phyloP scores from a whole-genome alignment of 2,113 vertebrate genomes.

The Xenus cinereus region DNA sequence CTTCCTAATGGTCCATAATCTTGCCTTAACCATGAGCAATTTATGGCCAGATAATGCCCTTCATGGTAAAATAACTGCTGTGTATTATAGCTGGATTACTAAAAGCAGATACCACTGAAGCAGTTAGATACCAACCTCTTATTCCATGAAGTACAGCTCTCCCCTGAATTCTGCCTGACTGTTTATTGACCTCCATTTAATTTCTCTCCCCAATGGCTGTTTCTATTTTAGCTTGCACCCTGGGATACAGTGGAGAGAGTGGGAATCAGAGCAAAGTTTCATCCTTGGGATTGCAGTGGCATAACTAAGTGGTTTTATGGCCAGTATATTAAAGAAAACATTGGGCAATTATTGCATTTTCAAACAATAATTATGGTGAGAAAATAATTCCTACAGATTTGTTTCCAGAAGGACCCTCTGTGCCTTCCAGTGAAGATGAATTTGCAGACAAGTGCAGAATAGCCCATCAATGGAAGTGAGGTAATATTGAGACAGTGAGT shows the following conservation, averaged over 20 bases:
- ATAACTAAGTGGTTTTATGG: background rate
- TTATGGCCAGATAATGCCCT: background rate
- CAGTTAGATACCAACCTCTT: background rate
- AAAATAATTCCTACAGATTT: background rate
- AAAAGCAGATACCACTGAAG: background rate
- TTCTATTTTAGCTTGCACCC: background rate
- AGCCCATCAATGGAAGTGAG: background rate
- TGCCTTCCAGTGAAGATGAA: background rate
- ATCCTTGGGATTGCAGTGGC: background rate
- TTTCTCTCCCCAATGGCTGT: background rate
- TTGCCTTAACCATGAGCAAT: background rate
- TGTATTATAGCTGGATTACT: background rate
- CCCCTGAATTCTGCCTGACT: background rate
- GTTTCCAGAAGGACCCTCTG: background rate
- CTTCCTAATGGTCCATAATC: background rate
- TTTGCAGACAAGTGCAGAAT: background rate
- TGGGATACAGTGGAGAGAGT: background rate
- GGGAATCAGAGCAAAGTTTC: constrained; percentile 17
- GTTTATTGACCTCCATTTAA: background rate
- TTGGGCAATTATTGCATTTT: background rate
- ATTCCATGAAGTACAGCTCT: background rate
- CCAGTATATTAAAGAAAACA: background rate
- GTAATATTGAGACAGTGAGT: background rate
- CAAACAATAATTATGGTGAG: background rate
- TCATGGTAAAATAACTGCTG: background rate